These are phyloP conservation scores for Kuschelorhynchus macadamiae DNA, from an alignment of 2,888 invertebrate genomes.

Conservation along the genomic window DNA sequence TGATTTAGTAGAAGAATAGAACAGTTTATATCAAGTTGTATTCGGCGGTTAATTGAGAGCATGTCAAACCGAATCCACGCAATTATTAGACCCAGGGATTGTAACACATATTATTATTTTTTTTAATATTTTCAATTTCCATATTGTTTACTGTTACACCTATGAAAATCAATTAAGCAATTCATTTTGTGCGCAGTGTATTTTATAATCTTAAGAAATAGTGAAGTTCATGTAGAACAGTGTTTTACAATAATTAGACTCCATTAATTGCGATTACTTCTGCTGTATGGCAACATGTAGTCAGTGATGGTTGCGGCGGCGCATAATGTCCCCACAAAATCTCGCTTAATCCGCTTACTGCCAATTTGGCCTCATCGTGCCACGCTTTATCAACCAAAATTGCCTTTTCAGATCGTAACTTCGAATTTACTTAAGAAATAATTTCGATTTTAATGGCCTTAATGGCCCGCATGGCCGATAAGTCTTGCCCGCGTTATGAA, in stretches of 20 bases:
- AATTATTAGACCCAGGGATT: no score
- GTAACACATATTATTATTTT: no score
- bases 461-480: constrained; percentile 48
- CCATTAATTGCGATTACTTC: constrained; percentile 19
- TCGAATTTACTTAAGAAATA: constrained; percentile 51
- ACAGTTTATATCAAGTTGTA: no score
- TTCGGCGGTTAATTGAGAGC: no score
- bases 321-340: constrained; percentile 44
- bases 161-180: no score
- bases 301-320: constrained; percentile 21
- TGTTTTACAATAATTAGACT: constrained; percentile 5
- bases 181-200: no score
- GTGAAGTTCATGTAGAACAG: not conserved
- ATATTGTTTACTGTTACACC: no score
- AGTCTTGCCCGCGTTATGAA: constrained; percentile 47
- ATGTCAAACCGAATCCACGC: no score
- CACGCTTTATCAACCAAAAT: constrained; percentile 47
- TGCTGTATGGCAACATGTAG: constrained; percentile 29
- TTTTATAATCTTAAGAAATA: no score
- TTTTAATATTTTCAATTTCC: not conserved
- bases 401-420: constrained; percentile 50
- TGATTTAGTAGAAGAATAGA: no score
- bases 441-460: constrained; percentile 52
- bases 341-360: constrained; percentile 49
- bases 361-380: constrained; percentile 48